phyloP scores from a whole-genome alignment of 2,888 invertebrate genomes.

The Megalurothrips usitatus region DNA sequence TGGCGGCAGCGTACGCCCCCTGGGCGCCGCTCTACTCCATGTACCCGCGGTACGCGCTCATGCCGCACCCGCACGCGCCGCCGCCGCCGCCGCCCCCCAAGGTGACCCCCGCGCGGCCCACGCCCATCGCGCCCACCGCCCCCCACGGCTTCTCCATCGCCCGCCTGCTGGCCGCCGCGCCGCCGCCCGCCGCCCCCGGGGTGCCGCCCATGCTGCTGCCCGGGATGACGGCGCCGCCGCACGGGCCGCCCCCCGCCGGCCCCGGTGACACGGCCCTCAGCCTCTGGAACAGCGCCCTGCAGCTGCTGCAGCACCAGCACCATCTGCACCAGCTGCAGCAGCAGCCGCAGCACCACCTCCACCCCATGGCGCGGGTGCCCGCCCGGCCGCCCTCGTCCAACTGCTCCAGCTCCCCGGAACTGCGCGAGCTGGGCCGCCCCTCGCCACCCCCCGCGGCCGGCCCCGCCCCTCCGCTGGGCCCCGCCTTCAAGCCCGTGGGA shows the following conservation, averaged over 20 bases:
- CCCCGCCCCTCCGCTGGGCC: background rate
- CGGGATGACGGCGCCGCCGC: background rate
- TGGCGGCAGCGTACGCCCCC: background rate
- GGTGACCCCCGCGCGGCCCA: slow-evolving; percentile 1
- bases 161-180: slow-evolving; percentile 10
- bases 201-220: slow-evolving; percentile 10
- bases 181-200: background rate
- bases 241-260: slow-evolving; percentile 13
- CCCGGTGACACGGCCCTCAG: slow-evolving; percentile 9
- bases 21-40: slow-evolving; percentile 21
- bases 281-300: slow-evolving; percentile 17
- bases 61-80: background rate
- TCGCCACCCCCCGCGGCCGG: slow-evolving; percentile 6
- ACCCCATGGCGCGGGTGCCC: background rate
- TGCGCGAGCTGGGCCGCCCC: slow-evolving; percentile 20
- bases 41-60: slow-evolving; percentile 1
- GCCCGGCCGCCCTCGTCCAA: slow-evolving; percentile 8
- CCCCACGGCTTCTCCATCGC: slow-evolving; percentile 21
- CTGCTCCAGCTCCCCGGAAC: slow-evolving; percentile 7
- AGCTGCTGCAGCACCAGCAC: slow-evolving; percentile 17
- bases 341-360: background rate
- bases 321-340: slow-evolving; percentile 15
- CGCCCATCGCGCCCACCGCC: slow-evolving; percentile 3
- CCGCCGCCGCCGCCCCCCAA: slow-evolving; percentile 6
- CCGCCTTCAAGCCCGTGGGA: slow-evolving; percentile 18